Conservation (phyloP, 1,140 invertebrate species). For the Anastrepha obliqua region DNA sequence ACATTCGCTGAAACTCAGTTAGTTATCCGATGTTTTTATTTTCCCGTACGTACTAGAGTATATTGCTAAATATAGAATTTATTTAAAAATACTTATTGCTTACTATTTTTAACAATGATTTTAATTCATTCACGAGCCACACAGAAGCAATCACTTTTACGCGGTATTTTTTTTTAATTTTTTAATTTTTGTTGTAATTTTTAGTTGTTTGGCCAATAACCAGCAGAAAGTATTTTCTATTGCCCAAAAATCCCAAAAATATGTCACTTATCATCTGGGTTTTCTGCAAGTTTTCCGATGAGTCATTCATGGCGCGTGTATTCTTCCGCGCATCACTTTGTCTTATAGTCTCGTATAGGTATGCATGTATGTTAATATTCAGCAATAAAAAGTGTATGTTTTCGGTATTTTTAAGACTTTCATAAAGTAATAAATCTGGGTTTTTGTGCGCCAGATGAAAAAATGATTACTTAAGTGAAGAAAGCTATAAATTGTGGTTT, state of each 20-base stretch:
- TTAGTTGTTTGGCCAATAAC: too few relatives aligned
- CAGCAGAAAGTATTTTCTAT: too few relatives aligned
- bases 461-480: slow-evolving; percentile 9
- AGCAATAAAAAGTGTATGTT: not conserved
- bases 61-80: too few relatives aligned
- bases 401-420: slow-evolving; percentile 27
- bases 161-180: too few relatives aligned
- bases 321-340: not conserved
- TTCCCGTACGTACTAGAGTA: too few relatives aligned
- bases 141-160: too few relatives aligned
- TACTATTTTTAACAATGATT: too few relatives aligned
- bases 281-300: slow-evolving; percentile 18
- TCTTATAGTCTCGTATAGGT: not conserved
- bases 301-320: slow-evolving; percentile 19
- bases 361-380: not conserved
- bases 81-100: too few relatives aligned
- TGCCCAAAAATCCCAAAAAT: not conserved
- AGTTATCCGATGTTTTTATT: too few relatives aligned
- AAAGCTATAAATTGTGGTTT: slow-evolving; percentile 5
- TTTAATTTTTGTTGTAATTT: too few relatives aligned
- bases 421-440: slow-evolving; percentile 3
- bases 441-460: not conserved
- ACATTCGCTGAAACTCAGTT: too few relatives aligned
- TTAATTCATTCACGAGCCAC: too few relatives aligned
- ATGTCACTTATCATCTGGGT: not conserved